Evolutionary conservation across 2,113 vertebrate genomes (phyloP).

Genomic region (Corvus cornix): DNA sequence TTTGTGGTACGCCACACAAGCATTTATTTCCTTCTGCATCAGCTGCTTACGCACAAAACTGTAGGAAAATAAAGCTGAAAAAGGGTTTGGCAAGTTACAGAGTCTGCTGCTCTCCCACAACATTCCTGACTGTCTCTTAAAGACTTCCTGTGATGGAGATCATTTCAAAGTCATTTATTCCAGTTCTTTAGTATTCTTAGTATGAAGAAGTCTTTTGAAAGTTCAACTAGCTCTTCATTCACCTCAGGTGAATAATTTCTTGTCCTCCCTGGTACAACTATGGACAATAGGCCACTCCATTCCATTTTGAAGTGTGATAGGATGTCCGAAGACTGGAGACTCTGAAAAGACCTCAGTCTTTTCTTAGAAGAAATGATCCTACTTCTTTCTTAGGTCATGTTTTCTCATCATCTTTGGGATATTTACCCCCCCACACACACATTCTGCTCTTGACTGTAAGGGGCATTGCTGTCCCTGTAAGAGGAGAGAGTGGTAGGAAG

Average conservation of each 20-base stretch:
- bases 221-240: neutral
- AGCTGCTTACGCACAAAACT: neutral
- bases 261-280: neutral
- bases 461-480: neutral
- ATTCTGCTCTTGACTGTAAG: neutral
- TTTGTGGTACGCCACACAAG: neutral
- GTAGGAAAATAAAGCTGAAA: neutral
- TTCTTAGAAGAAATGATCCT: neutral
- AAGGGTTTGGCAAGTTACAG: neutral
- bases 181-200: neutral
- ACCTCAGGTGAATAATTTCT: neutral
- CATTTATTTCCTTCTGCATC: constrained; percentile 10
- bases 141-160: neutral
- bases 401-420: neutral
- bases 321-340: neutral
- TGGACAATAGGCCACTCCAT: neutral
- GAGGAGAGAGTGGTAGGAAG: neutral
- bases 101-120: constrained; percentile 1
- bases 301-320: neutral
- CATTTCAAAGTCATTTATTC: neutral
- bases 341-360: neutral
- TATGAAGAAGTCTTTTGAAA: neutral
- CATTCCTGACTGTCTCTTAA: constrained; percentile 32
- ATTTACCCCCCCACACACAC: rapidly evolving
- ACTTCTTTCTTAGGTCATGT: neutral